Evolutionary conservation across 2,113 vertebrate genomes (phyloP), one percentile per base, ranked within the genome.

Genomic region (Toxotes jaculatrix): DNA sequence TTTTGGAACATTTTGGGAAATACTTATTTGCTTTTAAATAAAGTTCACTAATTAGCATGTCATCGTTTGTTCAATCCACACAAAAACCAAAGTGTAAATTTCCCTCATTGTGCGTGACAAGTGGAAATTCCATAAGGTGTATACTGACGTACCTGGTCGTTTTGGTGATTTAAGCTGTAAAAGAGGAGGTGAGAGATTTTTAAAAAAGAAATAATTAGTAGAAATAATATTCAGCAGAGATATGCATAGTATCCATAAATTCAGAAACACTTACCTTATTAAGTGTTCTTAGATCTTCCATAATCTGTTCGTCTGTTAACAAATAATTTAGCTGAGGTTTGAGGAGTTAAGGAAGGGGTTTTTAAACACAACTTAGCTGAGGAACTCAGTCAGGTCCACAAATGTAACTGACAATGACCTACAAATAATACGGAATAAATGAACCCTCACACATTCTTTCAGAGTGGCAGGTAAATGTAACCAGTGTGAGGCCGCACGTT

Each of bases 251-350:
- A 27, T 64, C 1, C 38, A 53, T 0, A 55, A 16, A 36, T 23
- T 43, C 1, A 17, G 14, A 45, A 89, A 21, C 9, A 68, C 84
- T 38, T 31, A 98, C 98, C 95, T 99, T 99, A 90, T 99, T 99
- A 83, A 99, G 93, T 0, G 96, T 98, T 88, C 97, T 95, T 81
- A 99, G 93, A 90, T 99, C 98, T 89, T 99, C 98, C 97, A 98
- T 98, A 89, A 99, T 99, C 90, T 99, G 98, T 60, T 99, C 98
- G 67, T 99, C 98, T 79, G 97, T 97, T 84, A 99, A 92, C 92
- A 99, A 94, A 73, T 99, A 99, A 94, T 99, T 99, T 62, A 99
- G 93, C 96, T 99, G 98, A 90, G 98, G 98, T 99, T 90, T 75
- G 77, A 42, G 60, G 86, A 94, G 95, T 99, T 95, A 99, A 97